Conservation (phyloP, 2,888 invertebrate genomes). For the Melolontha melolontha region DNA sequence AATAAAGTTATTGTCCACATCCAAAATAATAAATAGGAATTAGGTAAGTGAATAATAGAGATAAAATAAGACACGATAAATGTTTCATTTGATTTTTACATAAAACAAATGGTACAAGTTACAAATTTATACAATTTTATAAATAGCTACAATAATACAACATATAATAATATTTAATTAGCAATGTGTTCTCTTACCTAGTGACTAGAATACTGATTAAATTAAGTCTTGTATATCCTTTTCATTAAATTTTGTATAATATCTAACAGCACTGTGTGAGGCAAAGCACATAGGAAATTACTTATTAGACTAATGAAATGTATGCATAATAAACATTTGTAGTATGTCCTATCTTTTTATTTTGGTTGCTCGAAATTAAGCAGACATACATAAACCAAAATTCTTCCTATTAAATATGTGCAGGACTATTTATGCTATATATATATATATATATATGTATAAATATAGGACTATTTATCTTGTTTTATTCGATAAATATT, state of each 20-base stretch:
- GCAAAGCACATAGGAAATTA: slow-evolving; percentile 50
- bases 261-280: slow-evolving; percentile 50
- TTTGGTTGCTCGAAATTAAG: slow-evolving; percentile 24
- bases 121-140: slow-evolving; percentile 55
- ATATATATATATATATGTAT: slow-evolving; percentile 27
- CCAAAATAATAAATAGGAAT: background rate
- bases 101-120: slow-evolving; percentile 53
- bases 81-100: slow-evolving; percentile 46
- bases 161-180: slow-evolving; percentile 52
- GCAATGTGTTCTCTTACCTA: slow-evolving; percentile 54
- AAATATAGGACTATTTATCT: too few relatives aligned
- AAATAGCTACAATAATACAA: slow-evolving; percentile 54
- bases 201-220: slow-evolving; percentile 61
- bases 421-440: slow-evolving; percentile 29
- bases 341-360: slow-evolving; percentile 1
- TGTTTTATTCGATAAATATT: too few relatives aligned
- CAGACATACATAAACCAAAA: slow-evolving; percentile 10
- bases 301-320: slow-evolving; percentile 18
- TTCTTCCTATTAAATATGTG: slow-evolving; percentile 26
- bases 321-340: slow-evolving; percentile 16
- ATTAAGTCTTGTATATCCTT: slow-evolving; percentile 57
- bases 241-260: slow-evolving; percentile 40
- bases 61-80: slow-evolving; percentile 36
- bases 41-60: too few relatives aligned
- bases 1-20: too few relatives aligned